Base-by-base conservation (phyloP, 2,888 invertebrate genomes). In the Tanypteryx hageni region DNA sequence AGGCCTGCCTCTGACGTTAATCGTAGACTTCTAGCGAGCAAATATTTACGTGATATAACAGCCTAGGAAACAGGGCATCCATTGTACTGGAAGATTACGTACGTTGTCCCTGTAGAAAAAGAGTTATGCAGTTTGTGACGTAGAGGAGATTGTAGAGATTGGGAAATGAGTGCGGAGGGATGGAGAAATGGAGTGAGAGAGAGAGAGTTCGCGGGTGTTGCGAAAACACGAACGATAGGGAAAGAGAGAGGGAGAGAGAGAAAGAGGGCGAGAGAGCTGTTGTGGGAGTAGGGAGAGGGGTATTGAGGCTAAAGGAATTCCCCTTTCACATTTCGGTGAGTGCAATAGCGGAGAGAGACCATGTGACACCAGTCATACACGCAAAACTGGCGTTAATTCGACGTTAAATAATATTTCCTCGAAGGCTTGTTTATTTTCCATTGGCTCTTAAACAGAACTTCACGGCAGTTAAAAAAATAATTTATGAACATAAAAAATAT, bases 261-360 rank as follows among this genome's bases (percentile, higher is more conserved):
- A 44, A 44, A 44, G 44, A 44, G 44, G 44, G 44, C 44, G 44
- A 44, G 44, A 44, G 44, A 44, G 44, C 44, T 44, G 44, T 1
- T 44, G 44, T 44, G 44, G 44, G 44, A 44, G 44, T 44, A 44
- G 44, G 44, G 68, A n/a, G 61, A 58, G 22, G 61, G 31, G n/a
- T 10, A 22, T n/a, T 27, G 85, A 85, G 59, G 61, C 86, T 44
- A n/a, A 61, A 86, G 61, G 61, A 86, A 86, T 86, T 61, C 86
- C 61, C 86, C 86, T 86, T 86, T 86, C 86, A 61, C 86, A 61
- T 86, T 86, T 86, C 86, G 61, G 86, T 86, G 86, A 86, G 61
- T 61, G 59, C 86, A 86, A 83, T 5, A 56, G 83, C n/a, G 18
- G 56, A n/a, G 44, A 83, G 83, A 56, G 31, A 44, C 83, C 61